Conservation (phyloP, 2,113 vertebrate species). For the Osmerus eperlanus region DNA sequence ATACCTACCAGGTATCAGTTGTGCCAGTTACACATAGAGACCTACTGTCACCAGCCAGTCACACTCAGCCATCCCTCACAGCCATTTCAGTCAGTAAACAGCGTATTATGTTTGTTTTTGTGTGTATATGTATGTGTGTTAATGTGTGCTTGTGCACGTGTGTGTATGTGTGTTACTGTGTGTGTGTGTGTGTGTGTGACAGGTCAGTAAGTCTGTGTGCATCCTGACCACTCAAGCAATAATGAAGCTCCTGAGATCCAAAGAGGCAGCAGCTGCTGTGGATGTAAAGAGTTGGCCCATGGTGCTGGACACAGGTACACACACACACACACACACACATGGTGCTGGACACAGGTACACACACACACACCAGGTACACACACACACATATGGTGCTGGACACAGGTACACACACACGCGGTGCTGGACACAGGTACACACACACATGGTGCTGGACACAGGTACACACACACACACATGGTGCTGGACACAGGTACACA, state of each 20-base stretch:
- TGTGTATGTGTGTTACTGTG: conserved; percentile 9
- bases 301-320: conserved; percentile 88
- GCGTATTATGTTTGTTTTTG: neutral
- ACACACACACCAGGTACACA: neutral
- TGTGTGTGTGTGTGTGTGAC: conserved; percentile 17
- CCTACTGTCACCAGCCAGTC: too few species aligned
- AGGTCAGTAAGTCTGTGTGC: conserved; percentile 95
- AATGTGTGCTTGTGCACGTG: neutral
- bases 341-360: conserved; percentile 65
- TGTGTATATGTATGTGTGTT: neutral
- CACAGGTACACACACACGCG: conserved; percentile 77
- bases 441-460: conserved; percentile 83
- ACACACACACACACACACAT: conserved; percentile 34
- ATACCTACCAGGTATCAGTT: too few species aligned
- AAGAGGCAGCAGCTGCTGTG: conserved; percentile 88
- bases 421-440: conserved; percentile 89
- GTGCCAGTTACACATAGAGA: too few species aligned
- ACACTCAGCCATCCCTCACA: too few species aligned
- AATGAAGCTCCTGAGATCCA: conserved; percentile 92
- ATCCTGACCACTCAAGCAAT: conserved; percentile 94
- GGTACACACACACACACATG: conserved; percentile 67
- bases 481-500: conserved; percentile 88
- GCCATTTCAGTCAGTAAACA: neutral
- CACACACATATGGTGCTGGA: conserved; percentile 77
- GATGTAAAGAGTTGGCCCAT: conserved; percentile 91